Conservation (phyloP, 2,888 invertebrate species). For the Tiphia femorata region DNA sequence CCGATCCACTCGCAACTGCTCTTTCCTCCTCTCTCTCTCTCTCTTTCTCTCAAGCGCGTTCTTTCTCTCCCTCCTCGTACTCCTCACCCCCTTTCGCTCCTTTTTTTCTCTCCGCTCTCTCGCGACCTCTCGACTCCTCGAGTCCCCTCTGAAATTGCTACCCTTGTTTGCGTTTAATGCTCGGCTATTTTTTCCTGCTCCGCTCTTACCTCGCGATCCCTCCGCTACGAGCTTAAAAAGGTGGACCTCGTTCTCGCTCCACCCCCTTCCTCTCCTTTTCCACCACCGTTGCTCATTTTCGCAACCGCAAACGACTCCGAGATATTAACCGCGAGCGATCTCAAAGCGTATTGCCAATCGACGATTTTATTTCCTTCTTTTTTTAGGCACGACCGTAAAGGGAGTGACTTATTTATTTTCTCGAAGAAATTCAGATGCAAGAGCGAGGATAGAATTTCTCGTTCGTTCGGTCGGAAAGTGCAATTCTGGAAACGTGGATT, state of each 20-base stretch:
- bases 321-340: no score
- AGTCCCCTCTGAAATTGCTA: constrained; percentile 63
- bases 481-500: background rate
- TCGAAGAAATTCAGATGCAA: constrained; percentile 26
- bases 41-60: constrained; percentile 19
- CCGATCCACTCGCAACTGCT: no score
- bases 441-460: no score
- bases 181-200: constrained; percentile 57
- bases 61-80: constrained; percentile 28
- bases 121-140: constrained; percentile 59
- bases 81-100: constrained; percentile 23
- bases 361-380: constrained; percentile 1
- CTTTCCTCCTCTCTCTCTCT: constrained; percentile 32
- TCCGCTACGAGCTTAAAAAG: constrained; percentile 32
- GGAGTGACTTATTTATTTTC: constrained; percentile 14
- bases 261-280: no score
- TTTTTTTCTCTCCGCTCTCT: constrained; percentile 36
- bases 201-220: constrained; percentile 21
- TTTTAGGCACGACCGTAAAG: no score
- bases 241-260: constrained; percentile 22
- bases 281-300: constrained; percentile 40
- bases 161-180: constrained; percentile 67
- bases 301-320: background rate
- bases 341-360: no score
- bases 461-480: no score